Conservation (phyloP, 2,797 vertebrate species). For the Chaunax sp. region DNA sequence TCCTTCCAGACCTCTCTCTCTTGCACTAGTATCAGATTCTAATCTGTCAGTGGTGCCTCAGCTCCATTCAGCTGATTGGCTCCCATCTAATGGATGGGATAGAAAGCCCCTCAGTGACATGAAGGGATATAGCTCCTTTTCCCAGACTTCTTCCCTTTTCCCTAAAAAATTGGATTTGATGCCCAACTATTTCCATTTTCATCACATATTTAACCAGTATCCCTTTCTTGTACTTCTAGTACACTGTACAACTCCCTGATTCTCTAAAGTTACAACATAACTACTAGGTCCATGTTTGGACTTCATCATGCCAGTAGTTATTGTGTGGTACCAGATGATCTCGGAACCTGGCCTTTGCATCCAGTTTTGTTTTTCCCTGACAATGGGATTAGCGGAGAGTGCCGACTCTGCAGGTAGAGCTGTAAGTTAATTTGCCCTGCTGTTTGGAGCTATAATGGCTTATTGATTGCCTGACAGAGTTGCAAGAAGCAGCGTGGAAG, state of each 20-base stretch:
- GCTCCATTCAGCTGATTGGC: conserved; percentile 66
- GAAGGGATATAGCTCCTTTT: conserved; percentile 31
- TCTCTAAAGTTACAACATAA: background rate
- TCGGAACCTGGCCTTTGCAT: conserved; percentile 51
- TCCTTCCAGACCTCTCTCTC: conserved; percentile 29
- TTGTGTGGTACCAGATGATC: conserved; percentile 55
- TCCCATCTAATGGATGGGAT: conserved; percentile 59
- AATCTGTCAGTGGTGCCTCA: conserved; percentile 68
- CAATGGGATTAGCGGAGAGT: conserved; percentile 81
- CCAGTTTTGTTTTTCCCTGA: conserved; percentile 67
- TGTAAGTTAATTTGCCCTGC: conserved; percentile 83
- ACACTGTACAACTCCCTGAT: background rate
- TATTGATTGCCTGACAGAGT: conserved; percentile 86
- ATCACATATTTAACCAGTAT: conserved; percentile 25
- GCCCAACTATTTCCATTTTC: conserved; percentile 25
- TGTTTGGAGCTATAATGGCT: conserved; percentile 85
- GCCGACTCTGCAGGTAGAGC: conserved; percentile 82
- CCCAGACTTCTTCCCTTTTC: conserved; percentile 27
- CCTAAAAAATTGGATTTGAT: conserved; percentile 22
- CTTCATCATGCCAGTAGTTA: conserved; percentile 32
- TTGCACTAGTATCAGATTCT: conserved; percentile 68
- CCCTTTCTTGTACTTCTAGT: conserved; percentile 10
- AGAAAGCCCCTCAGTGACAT: conserved; percentile 39
- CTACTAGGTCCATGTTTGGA: conserved; percentile 4
- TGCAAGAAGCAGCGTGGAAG: conserved; percentile 72